Evolutionary conservation across 2,888 invertebrate genomes (phyloP).

Genomic region (Azorinus chamasolen): DNA sequence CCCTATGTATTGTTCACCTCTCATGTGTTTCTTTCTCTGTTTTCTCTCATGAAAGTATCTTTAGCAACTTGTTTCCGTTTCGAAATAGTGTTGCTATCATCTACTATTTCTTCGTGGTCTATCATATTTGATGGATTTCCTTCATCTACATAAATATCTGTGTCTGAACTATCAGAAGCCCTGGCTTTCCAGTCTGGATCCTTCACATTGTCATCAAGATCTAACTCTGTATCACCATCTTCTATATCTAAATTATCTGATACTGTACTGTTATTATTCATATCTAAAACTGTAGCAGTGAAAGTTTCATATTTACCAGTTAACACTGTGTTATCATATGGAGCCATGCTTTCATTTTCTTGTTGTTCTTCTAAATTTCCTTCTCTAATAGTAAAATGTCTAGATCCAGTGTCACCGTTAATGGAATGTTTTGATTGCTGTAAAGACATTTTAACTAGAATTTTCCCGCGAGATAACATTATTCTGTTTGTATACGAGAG

Average conservation of each 20-base stretch:
- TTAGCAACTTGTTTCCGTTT: too few species aligned
- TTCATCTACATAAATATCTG: constrained; percentile 2
- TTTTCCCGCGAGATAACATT: too few species aligned
- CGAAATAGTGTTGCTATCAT: neutral
- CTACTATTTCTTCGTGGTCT: constrained; percentile 26
- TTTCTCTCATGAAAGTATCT: too few species aligned
- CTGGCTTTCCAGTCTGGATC: constrained; percentile 35
- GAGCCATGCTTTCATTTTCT: too few species aligned
- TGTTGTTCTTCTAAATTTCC: too few species aligned
- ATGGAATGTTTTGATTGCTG: too few species aligned
- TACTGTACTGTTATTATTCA: constrained; percentile 14
- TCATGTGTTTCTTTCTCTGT: too few species aligned
- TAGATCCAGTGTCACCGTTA: too few species aligned
- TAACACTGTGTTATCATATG: constrained; percentile 1
- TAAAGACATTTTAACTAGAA: too few species aligned
- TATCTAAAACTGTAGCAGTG: constrained; percentile 3
- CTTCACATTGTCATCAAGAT: constrained; percentile 27
- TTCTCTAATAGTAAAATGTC: too few species aligned
- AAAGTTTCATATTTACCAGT: constrained; percentile 11
- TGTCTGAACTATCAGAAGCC: constrained; percentile 16
- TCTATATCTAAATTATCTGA: constrained; percentile 15
- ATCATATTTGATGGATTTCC: neutral
- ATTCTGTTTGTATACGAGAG: too few species aligned
- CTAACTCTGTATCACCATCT: neutral
- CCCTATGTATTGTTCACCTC: too few species aligned